These are phyloP conservation scores for Casuarius casuarius DNA, from an alignment of 2,113 vertebrate species.

Conservation along the genomic window DNA sequence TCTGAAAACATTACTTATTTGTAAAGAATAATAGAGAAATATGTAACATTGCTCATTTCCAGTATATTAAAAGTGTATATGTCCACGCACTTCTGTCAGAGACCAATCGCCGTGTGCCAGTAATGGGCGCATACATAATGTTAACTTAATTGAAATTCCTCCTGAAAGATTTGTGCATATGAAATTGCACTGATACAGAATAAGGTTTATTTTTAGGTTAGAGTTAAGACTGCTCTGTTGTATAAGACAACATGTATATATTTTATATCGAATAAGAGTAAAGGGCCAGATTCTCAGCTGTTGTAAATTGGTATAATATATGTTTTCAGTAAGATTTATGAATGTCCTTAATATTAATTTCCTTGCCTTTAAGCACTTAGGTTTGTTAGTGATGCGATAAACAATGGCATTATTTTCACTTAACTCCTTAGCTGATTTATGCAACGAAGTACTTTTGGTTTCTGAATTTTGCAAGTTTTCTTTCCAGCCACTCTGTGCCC, in stretches of 20 bases:
- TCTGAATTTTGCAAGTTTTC: not conserved
- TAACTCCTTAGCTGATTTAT: constrained; percentile 61
- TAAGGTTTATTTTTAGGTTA: constrained; percentile 60
- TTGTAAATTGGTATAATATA: constrained; percentile 45
- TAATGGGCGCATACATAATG: constrained; percentile 73
- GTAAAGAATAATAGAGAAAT: constrained; percentile 39
- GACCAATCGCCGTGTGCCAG: constrained; percentile 48
- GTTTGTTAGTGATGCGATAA: constrained; percentile 70
- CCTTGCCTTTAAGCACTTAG: constrained; percentile 69
- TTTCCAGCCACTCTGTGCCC: not conserved
- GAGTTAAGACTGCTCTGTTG: constrained; percentile 26
- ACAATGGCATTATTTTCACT: constrained; percentile 70
- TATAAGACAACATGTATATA: not conserved
- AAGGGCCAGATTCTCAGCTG: not conserved
- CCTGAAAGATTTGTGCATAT: constrained; percentile 68
- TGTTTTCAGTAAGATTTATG: constrained; percentile 59
- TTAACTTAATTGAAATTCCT: constrained; percentile 72
- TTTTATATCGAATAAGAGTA: not conserved
- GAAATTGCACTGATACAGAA: constrained; percentile 60
- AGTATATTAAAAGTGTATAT: constrained; percentile 62
- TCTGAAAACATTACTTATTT: constrained; percentile 42
- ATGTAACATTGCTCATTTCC: constrained; percentile 45
- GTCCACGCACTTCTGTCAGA: constrained; percentile 59
- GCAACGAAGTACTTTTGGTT: constrained; percentile 15
- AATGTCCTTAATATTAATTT: constrained; percentile 70